Conservation (phyloP, 2,888 invertebrate species). For the Pristionchus japonicus region DNA sequence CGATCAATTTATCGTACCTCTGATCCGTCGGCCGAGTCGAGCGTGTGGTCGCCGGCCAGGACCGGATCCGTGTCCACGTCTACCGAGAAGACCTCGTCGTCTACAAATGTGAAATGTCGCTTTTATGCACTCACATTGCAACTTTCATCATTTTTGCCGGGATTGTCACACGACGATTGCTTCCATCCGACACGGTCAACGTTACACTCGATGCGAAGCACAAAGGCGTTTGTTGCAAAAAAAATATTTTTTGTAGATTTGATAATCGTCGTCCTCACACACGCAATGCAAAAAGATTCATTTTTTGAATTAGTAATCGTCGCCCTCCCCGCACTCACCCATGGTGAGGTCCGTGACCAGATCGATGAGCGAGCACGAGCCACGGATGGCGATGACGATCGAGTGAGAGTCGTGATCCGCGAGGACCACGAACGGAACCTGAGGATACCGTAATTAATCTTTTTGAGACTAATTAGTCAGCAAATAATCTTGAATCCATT, state of each 20-base stretch:
- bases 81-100: constrained; percentile 70
- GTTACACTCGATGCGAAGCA: too few species aligned
- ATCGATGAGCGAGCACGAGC: constrained; percentile 88
- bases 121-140: neutral
- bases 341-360: constrained; percentile 78
- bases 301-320: constrained; percentile 3
- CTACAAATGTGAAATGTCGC: constrained; percentile 46
- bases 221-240: too few species aligned
- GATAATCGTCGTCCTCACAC: neutral
- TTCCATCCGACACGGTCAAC: too few species aligned
- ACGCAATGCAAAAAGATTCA: constrained; percentile 5
- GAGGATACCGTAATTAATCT: too few species aligned
- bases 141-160: too few species aligned
- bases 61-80: constrained; percentile 72
- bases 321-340: constrained; percentile 48
- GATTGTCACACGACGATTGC: too few species aligned
- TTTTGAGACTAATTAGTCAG: too few species aligned
- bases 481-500: too few species aligned
- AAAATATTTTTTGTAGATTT: neutral
- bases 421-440: constrained; percentile 90
- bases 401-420: constrained; percentile 86
- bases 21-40: constrained; percentile 45
- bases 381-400: constrained; percentile 88
- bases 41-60: constrained; percentile 54
- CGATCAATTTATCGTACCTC: constrained; percentile 23